Base-by-base conservation (phyloP, 1,140 invertebrate genomes). In the Chrysopa pallens region DNA sequence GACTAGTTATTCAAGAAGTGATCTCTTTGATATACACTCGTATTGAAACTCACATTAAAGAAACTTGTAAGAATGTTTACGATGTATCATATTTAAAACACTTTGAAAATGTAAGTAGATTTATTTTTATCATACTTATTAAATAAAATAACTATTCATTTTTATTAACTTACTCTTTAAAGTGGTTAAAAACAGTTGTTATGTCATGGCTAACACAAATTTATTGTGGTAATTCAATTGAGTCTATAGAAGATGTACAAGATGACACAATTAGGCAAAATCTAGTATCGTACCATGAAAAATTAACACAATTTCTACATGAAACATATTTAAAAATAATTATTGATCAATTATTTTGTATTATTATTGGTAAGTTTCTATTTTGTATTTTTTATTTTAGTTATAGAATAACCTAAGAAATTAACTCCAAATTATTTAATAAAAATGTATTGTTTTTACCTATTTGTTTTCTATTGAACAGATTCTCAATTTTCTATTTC, bases 301-400 rank as follows among this genome's bases (percentile, higher is more conserved):
- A 86, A 56, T 59, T 95, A n/a, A 73, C 71, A 13, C 82, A 90
- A 58, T 84, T 81, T 57, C 67, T 95, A 38, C 90, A 85, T 56
- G 84, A 92, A 60, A 85, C 77, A 7, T 95, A 91, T 55, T 90
- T 85, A 11, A 78, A 76, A 56, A 73, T 81, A 38, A 74, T 89
- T 50, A 93, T 94, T 43, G 80, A 89, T 54, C 87, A 95, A 57
- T 67, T 97, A 36, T 96, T 96, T 59, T 89, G 87, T 54, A 95
- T 95, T 40, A 92, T 95, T 43, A 92, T 95, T 59, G 82, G 76
- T 78, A 67, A 58, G 50, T 47, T 33, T 43, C 13, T 38, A 13
- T 13, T 17, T 35, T 29, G 14, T 40, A 40, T 6, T 43, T 37
- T 36, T 33, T 42, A 8, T 31, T 13, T 38, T 39, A 38, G 14